phyloP scores from a whole-genome alignment of 2,797 vertebrate species.

The Parauchenoglanis punctatus region DNA sequence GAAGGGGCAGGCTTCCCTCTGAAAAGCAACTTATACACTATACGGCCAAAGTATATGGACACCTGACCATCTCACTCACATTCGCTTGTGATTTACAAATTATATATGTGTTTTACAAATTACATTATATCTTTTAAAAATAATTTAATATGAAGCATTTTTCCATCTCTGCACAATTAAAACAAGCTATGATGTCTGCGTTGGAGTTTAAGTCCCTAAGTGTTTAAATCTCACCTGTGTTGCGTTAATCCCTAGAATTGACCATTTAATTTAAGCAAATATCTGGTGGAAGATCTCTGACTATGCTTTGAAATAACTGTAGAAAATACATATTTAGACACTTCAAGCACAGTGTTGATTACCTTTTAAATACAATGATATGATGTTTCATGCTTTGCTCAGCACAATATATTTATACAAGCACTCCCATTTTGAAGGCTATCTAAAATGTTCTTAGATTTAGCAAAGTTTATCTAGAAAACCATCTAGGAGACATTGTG shows the following conservation, averaged over 20 bases:
- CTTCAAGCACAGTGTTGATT: neutral
- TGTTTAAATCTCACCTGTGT: neutral
- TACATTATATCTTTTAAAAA: neutral
- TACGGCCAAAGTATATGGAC: neutral
- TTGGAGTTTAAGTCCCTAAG: neutral
- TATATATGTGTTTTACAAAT: neutral
- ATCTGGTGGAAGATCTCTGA: neutral
- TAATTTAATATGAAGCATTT: neutral
- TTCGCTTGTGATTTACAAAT: neutral
- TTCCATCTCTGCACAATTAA: neutral
- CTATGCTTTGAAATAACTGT: neutral
- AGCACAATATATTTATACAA: neutral
- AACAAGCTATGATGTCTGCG: neutral
- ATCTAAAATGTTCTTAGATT: neutral
- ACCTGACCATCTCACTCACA: neutral
- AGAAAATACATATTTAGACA: neutral
- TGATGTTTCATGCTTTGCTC: neutral
- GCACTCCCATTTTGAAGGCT: neutral
- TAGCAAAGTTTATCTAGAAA: neutral
- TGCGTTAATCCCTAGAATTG: neutral
- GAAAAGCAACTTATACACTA: neutral
- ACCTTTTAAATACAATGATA: neutral
- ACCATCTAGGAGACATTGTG: constrained; percentile 7
- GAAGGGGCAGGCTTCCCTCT: neutral
- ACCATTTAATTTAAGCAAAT: neutral